Evolutionary conservation across 53 echinoderm and acorn worm genomes (phyloP).

Genomic region (Patiria pectinifera): DNA sequence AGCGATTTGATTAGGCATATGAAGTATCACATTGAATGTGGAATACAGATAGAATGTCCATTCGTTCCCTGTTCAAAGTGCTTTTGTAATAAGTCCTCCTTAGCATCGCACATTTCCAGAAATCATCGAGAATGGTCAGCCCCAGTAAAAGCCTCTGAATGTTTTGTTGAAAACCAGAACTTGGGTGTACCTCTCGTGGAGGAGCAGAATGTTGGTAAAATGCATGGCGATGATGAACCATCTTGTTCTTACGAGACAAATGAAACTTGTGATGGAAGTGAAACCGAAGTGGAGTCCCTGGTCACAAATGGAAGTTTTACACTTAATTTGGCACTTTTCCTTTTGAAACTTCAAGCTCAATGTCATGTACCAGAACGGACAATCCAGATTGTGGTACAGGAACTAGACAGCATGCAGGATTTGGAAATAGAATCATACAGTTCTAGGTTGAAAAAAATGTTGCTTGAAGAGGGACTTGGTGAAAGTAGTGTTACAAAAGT

Average conservation of each 20-base stretch:
- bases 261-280: background rate
- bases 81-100: constrained; percentile 48
- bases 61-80: constrained; percentile 26
- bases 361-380: constrained; percentile 55
- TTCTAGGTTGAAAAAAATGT: constrained; percentile 18
- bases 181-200: background rate
- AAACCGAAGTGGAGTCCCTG: background rate
- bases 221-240: too few species aligned
- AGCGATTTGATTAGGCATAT: constrained; percentile 28
- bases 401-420: constrained; percentile 45
- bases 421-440: background rate
- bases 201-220: background rate
- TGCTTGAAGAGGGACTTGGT: constrained; percentile 26
- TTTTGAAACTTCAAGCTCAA: constrained; percentile 64
- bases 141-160: background rate
- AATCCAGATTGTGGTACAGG: constrained; percentile 60
- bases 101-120: constrained; percentile 59
- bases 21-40: constrained; percentile 58
- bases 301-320: constrained; percentile 18
- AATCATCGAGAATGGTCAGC: constrained; percentile 28
- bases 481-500: background rate
- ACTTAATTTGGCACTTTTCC: constrained; percentile 60
- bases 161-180: background rate
- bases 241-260: too few species aligned
- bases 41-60: constrained; percentile 31